Percentiles rank a stretch among this genome's conserved stretches.
phyloP scores from a whole-genome alignment of 1,140 invertebrate species.

The Pseudomyrmex concolor region DNA sequence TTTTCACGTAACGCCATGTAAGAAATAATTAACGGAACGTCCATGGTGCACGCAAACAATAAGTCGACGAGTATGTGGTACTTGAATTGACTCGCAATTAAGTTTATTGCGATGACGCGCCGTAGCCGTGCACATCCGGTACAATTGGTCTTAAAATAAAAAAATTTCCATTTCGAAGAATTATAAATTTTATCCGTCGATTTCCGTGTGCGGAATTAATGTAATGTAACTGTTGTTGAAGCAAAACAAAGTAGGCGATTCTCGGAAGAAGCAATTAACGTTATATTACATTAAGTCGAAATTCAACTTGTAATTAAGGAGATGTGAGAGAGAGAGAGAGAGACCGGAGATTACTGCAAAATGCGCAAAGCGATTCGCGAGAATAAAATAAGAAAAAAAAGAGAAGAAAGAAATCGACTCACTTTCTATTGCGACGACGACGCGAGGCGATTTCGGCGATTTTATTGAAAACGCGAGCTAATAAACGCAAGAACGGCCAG shows the following conservation, averaged over 20 bases:
- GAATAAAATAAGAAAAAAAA: background rate
- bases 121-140: constrained; percentile 33
- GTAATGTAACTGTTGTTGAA: too few relatives aligned
- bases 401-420: background rate
- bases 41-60: constrained; percentile 23
- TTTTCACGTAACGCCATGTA: constrained; percentile 23
- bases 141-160: constrained; percentile 45
- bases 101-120: constrained; percentile 51
- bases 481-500: background rate
- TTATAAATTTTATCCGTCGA: background rate
- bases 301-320: too few relatives aligned
- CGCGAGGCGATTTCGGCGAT: constrained; percentile 14
- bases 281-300: too few relatives aligned
- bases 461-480: background rate
- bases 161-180: background rate
- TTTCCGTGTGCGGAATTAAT: too few relatives aligned
- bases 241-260: too few relatives aligned
- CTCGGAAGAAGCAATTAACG: too few relatives aligned
- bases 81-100: constrained; percentile 61
- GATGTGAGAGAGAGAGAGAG: too few relatives aligned
- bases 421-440: constrained; percentile 7
- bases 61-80: constrained; percentile 18
- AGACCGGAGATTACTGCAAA: too few relatives aligned
- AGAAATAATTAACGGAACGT: constrained; percentile 50
- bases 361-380: background rate